Percentiles rank a stretch among this genome's conserved stretches.
Evolutionary conservation across 2,113 vertebrate species (phyloP).

Genomic region (Mormyrus iriodes): DNA sequence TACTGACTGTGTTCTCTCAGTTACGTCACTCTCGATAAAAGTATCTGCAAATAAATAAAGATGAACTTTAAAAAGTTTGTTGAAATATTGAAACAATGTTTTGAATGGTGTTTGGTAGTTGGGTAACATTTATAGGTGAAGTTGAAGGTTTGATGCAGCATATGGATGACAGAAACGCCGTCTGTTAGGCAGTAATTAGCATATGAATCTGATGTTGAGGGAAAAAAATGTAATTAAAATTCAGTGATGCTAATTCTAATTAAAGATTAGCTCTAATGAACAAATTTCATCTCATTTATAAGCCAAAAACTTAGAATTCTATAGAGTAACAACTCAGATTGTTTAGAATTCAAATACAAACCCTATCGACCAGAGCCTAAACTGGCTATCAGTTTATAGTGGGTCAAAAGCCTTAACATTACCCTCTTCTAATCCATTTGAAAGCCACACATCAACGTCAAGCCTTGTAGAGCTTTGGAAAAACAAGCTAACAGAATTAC

Average conservation of each 20-base stretch:
- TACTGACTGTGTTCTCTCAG: too few relatives aligned
- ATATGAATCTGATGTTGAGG: background rate
- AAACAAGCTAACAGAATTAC: too few relatives aligned
- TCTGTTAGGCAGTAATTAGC: background rate
- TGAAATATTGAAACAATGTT: background rate
- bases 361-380: too few relatives aligned
- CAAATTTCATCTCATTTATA: background rate
- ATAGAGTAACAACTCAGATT: background rate
- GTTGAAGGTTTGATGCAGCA: background rate
- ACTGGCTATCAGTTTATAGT: background rate
- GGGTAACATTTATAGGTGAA: background rate
- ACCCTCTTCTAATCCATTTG: background rate
- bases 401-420: background rate
- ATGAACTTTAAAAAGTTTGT: background rate
- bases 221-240: background rate
- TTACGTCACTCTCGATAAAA: too few relatives aligned
- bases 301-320: too few relatives aligned
- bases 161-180: background rate
- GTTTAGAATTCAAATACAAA: background rate
- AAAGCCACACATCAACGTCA: too few relatives aligned
- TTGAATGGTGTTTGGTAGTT: background rate
- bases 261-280: background rate
- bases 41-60: too few relatives aligned
- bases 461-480: too few relatives aligned
- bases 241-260: background rate